Conservation (phyloP, 53 echinoderm and acorn worm species). For the Henricia sp. region DNA sequence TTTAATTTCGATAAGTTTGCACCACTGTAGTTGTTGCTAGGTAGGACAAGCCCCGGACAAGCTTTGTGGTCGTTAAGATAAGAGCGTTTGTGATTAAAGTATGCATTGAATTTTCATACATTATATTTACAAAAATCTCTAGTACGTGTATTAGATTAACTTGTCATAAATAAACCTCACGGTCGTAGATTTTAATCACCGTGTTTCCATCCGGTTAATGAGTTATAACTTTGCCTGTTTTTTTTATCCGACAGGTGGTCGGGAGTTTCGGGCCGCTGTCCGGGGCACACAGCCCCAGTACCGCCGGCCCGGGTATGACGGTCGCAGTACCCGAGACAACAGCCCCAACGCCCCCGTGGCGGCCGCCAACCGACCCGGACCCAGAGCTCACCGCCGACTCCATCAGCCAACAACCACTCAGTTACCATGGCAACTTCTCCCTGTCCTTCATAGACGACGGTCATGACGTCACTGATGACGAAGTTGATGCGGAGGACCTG, state of each 20-base stretch:
- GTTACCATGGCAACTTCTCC: slow-evolving; percentile 64
- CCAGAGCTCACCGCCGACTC: slow-evolving; percentile 36
- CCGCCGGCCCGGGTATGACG: slow-evolving; percentile 53
- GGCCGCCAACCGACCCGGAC: slow-evolving; percentile 41
- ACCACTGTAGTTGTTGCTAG: too few species aligned
- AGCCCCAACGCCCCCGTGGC: slow-evolving; percentile 53
- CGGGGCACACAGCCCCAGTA: slow-evolving; percentile 22
- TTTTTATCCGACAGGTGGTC: slow-evolving; percentile 46
- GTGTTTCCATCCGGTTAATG: too few species aligned
- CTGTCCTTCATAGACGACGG: slow-evolving; percentile 52
- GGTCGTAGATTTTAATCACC: too few species aligned
- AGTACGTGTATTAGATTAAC: too few species aligned
- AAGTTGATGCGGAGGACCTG: slow-evolving; percentile 45
- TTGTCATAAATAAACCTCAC: too few species aligned
- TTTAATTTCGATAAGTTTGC: too few species aligned
- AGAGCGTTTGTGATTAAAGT: too few species aligned
- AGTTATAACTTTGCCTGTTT: neutral
- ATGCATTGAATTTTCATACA: too few species aligned
- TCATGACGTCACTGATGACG: slow-evolving; percentile 55
- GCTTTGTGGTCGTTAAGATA: too few species aligned
- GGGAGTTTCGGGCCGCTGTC: slow-evolving; percentile 32
- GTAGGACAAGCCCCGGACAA: too few species aligned
- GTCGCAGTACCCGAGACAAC: slow-evolving; percentile 49
- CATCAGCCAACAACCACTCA: slow-evolving; percentile 35
- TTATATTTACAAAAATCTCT: too few species aligned